Percentiles rank a stretch among this genome's conserved stretches.
Evolutionary conservation across 2,797 vertebrate species (phyloP).

Genomic region (Cercopithecus diana): DNA sequence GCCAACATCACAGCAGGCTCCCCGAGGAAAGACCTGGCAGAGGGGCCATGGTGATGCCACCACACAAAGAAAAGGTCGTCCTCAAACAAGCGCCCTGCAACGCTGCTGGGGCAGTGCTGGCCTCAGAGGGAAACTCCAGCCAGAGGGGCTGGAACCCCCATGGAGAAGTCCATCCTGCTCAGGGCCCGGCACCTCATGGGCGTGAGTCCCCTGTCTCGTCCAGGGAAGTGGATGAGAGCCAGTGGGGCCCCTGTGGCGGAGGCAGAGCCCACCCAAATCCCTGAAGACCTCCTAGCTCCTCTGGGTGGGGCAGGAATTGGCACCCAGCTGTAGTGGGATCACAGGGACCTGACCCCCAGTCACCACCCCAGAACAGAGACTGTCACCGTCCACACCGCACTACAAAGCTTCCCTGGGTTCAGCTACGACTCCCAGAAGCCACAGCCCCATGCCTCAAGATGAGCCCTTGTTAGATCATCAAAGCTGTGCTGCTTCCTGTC

Average conservation of each 20-base stretch:
- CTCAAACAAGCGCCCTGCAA: neutral
- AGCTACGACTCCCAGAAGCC: neutral
- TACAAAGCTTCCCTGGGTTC: fast-evolving
- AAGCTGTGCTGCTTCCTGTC: neutral
- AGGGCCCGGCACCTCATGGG: fast-evolving
- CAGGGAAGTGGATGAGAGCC: neutral
- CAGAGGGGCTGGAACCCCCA: neutral
- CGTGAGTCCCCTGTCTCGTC: fast-evolving
- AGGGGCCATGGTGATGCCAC: neutral
- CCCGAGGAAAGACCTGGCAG: neutral
- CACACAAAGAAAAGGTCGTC: neutral
- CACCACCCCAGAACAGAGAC: neutral
- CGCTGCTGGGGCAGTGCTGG: neutral
- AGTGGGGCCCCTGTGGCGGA: fast-evolving
- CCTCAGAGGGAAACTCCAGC: neutral
- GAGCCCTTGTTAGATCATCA: neutral
- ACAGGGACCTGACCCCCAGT: too few relatives aligned
- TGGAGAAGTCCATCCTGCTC: fast-evolving
- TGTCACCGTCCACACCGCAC: fast-evolving
- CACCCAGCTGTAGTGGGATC: neutral
- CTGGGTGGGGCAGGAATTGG: neutral
- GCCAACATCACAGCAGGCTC: neutral
- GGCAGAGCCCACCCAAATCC: neutral
- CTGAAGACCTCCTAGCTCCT: neutral
- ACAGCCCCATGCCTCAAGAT: too few relatives aligned